These are phyloP conservation scores for Odocoileus hemionus DNA, from an alignment of 2,113 vertebrate species.

Conservation along the genomic window DNA sequence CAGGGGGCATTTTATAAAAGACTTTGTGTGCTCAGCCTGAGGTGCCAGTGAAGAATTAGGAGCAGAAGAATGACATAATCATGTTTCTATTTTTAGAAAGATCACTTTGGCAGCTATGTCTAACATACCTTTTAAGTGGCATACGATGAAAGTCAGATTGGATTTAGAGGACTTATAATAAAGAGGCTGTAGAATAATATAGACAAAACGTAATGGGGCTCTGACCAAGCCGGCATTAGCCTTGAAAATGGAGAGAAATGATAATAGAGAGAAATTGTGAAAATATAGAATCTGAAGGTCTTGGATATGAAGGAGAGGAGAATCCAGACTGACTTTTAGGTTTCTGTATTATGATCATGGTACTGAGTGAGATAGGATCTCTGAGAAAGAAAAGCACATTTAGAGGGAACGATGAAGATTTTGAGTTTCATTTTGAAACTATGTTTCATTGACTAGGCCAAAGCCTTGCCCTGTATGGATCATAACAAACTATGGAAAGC, in stretches of 20 bases:
- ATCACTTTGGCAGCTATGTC: background rate
- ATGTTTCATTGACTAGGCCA: background rate
- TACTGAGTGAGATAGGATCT: background rate
- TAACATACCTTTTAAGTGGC: background rate
- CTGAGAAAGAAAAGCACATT: background rate
- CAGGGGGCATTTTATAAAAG: background rate
- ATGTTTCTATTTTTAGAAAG: background rate
- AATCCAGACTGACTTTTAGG: background rate
- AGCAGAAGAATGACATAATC: background rate
- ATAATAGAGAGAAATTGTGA: background rate
- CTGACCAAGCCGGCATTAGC: background rate
- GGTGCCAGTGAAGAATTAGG: background rate
- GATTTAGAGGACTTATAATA: background rate
- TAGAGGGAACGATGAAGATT: background rate
- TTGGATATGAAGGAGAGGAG: background rate
- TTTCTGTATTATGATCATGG: background rate
- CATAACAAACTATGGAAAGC: background rate
- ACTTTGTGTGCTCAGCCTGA: background rate
- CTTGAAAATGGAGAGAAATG: background rate
- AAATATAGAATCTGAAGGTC: background rate
- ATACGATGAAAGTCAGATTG: background rate
- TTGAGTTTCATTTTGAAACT: background rate
- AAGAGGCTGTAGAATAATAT: background rate
- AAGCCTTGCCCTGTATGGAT: background rate
- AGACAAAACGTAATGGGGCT: background rate